A percentile compares a stretch with the other conserved stretches of the same genome.
Evolutionary conservation across 2,113 vertebrate genomes (phyloP).

Genomic region (Chlamydotis undulata): DNA sequence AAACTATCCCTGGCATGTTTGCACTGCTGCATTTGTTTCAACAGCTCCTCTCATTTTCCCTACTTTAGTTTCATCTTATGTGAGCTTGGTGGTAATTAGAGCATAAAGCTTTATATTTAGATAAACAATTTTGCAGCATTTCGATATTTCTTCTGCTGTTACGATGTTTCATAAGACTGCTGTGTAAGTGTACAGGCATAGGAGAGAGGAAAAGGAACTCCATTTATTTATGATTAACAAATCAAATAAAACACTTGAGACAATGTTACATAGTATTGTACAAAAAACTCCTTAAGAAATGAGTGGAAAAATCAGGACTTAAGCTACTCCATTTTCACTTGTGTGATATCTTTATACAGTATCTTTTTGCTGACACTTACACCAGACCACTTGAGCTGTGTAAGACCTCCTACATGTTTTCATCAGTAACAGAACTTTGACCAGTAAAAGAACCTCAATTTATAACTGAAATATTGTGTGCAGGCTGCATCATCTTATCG

Average conservation of each 20-base stretch:
- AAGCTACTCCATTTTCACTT: background rate
- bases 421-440: background rate
- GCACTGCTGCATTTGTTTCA: background rate
- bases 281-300: background rate
- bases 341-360: background rate
- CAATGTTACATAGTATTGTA: background rate
- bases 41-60: background rate
- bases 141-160: background rate
- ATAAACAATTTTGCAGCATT: background rate
- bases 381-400: background rate
- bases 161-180: background rate
- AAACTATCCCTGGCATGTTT: background rate
- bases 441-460: background rate
- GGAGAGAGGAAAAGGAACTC: background rate
- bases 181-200: background rate
- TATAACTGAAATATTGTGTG: background rate
- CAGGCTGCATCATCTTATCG: background rate
- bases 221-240: background rate
- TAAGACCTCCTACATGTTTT: background rate
- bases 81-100: background rate
- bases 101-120: slow-evolving; percentile 1
- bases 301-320: background rate
- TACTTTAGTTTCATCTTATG: background rate
- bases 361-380: background rate
- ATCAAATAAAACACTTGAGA: background rate